A percentile compares a stretch with the other conserved stretches of the same genome.
phyloP scores from a whole-genome alignment of 2,113 vertebrate genomes.

The Mormyrus iriodes region DNA sequence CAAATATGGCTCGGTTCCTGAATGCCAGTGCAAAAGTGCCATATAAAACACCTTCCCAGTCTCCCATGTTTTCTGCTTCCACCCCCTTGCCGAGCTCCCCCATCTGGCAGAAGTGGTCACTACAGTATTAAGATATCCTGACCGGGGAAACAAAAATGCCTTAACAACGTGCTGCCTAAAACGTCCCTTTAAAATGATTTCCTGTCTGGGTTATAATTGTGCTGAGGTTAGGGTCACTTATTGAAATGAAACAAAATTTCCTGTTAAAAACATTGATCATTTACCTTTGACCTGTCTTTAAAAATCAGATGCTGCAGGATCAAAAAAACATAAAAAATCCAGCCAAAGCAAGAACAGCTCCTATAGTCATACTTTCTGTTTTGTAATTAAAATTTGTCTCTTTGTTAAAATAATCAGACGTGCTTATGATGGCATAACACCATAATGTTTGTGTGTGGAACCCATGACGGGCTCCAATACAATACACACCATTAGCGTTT shows the following conservation, averaged over 20 bases:
- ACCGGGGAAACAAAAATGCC: background rate
- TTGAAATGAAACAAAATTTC: background rate
- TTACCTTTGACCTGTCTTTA: background rate
- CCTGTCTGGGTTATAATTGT: background rate
- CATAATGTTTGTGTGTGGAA: too few relatives aligned
- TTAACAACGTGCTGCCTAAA: background rate
- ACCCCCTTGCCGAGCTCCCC: background rate
- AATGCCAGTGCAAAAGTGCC: background rate
- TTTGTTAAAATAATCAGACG: too few relatives aligned
- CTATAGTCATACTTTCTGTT: background rate
- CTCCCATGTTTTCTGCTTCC: background rate
- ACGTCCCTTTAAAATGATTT: background rate
- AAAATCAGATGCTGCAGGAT: background rate
- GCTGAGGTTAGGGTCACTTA: background rate
- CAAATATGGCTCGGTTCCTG: background rate
- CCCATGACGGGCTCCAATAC: too few relatives aligned
- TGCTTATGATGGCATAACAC: too few relatives aligned
- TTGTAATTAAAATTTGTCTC: too few relatives aligned
- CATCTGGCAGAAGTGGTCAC: background rate
- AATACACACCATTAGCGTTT: too few relatives aligned
- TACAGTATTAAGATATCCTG: background rate
- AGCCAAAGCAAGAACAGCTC: background rate
- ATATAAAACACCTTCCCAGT: background rate
- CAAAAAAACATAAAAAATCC: background rate
- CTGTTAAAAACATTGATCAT: background rate